Conservation (phyloP, 1,140 invertebrate genomes). For the Drosophila albomicans region DNA sequence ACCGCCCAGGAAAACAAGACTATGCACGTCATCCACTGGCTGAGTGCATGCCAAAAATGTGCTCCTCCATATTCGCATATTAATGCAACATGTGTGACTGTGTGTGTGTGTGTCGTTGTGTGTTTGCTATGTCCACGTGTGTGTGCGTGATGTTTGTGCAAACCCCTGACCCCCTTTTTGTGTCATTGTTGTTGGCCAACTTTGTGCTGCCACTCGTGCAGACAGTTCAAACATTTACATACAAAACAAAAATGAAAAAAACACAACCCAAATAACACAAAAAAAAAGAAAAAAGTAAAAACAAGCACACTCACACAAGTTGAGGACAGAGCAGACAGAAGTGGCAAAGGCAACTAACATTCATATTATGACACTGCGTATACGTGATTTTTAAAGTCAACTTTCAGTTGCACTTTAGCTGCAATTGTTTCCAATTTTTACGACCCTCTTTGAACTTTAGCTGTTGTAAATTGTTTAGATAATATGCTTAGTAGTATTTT, state of each 20-base stretch:
- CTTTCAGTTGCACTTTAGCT: background rate
- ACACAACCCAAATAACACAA: background rate
- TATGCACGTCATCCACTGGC: conserved; percentile 22
- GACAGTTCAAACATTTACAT: conserved; percentile 80
- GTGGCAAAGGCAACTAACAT: conserved; percentile 18
- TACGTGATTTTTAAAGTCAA: conserved; percentile 23
- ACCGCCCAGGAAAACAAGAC: conserved; percentile 8
- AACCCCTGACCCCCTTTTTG: conserved; percentile 58
- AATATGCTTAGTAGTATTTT: background rate
- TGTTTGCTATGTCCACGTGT: conserved; percentile 8
- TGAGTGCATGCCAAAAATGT: conserved; percentile 59
- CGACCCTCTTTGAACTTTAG: background rate
- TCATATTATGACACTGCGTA: conserved; percentile 20
- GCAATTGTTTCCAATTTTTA: background rate
- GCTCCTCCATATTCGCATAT: conserved; percentile 75
- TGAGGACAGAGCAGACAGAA: conserved; percentile 22
- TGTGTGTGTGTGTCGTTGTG: background rate
- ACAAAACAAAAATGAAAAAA: conserved; percentile 57
- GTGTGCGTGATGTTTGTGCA: conserved; percentile 55
- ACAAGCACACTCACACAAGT: conserved; percentile 1
- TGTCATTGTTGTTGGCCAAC: conserved; percentile 55
- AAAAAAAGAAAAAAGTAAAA: conserved; percentile 38
- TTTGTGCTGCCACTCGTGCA: conserved; percentile 70
- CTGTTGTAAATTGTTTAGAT: background rate
- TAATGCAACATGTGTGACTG: conserved; percentile 57